Conservation (phyloP, 1,140 invertebrate species). For the Euura saliciscinereae region DNA sequence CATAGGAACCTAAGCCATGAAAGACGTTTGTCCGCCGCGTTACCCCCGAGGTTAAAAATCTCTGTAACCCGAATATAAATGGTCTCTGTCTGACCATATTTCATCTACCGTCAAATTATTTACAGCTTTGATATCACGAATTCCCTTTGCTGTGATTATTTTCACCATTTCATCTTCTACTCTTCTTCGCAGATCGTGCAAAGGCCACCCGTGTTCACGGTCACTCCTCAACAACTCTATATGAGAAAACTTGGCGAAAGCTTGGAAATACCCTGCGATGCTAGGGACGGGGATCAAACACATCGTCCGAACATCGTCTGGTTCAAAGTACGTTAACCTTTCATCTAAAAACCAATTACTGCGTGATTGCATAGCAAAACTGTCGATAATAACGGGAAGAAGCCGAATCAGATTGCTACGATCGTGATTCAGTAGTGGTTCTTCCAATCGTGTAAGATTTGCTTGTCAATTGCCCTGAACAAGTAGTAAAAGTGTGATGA, state of each 20-base stretch:
- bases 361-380: too few species aligned
- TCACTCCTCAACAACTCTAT: slow-evolving; percentile 80
- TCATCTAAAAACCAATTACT: too few species aligned
- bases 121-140: background rate
- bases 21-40: background rate
- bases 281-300: slow-evolving; percentile 72
- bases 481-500: too few species aligned
- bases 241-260: slow-evolving; percentile 81
- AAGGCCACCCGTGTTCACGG: slow-evolving; percentile 78
- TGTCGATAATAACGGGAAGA: too few species aligned
- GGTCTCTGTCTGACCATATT: background rate
- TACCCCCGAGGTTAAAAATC: background rate
- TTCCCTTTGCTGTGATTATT: background rate
- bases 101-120: background rate
- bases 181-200: slow-evolving; percentile 70
- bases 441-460: too few species aligned
- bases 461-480: too few species aligned
- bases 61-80: background rate
- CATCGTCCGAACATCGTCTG: slow-evolving; percentile 82
- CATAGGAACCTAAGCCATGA: background rate
- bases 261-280: slow-evolving; percentile 84
- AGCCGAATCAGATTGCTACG: too few species aligned
- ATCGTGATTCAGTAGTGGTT: too few species aligned
- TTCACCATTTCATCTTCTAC: background rate
- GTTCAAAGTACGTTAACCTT: slow-evolving; percentile 74